Percentiles rank a stretch among this genome's conserved stretches.
Evolutionary conservation across 1,140 invertebrate genomes (phyloP).

Genomic region (Tetranychus cinnabarinus): DNA sequence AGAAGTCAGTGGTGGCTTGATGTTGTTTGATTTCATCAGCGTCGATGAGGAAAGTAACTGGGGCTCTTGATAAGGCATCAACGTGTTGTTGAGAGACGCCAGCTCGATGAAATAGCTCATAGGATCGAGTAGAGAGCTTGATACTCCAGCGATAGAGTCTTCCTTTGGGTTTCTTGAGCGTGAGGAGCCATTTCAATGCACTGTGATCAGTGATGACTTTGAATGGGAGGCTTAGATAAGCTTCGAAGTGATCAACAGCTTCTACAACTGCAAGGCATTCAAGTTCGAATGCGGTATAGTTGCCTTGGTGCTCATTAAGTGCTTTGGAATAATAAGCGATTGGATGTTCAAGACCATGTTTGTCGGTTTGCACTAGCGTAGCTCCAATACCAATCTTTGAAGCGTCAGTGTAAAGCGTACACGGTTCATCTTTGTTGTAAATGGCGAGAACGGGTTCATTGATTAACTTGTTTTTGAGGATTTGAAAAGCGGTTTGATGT

Average conservation of each 20-base stretch:
- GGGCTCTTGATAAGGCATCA: not conserved
- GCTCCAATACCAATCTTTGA: not conserved
- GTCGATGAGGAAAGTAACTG: not conserved
- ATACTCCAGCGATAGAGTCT: constrained; percentile 11
- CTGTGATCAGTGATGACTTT: not conserved
- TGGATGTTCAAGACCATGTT: not conserved
- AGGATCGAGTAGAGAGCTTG: constrained; percentile 9
- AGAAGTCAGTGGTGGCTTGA: not conserved
- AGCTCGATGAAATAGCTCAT: constrained; percentile 5
- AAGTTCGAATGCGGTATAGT: not conserved
- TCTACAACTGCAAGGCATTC: not conserved
- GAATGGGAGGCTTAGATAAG: not conserved
- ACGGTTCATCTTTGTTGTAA: not conserved
- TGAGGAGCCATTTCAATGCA: not conserved
- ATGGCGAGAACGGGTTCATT: not conserved
- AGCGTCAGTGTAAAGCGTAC: not conserved
- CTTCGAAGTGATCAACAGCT: not conserved
- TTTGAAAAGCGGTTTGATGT: not conserved
- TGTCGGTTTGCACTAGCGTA: not conserved
- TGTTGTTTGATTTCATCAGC: not conserved
- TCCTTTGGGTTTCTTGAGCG: not conserved
- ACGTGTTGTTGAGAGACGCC: constrained; percentile 1
- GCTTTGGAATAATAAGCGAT: not conserved
- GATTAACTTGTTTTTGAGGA: not conserved
- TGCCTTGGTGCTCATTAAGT: not conserved